These are phyloP conservation scores for Drosophila colorata DNA, from an alignment of 2,888 invertebrate species.

Conservation along the genomic window DNA sequence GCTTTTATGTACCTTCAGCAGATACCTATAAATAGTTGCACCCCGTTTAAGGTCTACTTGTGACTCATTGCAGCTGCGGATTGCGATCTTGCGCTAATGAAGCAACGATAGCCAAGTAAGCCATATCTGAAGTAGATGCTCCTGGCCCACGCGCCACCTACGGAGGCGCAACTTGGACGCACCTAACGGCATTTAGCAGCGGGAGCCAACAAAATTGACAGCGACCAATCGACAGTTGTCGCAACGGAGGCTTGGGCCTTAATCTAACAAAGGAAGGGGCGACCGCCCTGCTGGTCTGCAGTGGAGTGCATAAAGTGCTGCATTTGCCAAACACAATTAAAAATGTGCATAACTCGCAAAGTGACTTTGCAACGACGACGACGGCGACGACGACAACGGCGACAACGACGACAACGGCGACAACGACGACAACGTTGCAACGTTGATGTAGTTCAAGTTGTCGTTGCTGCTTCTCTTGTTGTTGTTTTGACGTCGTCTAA, in stretches of 20 bases:
- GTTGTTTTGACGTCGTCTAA: conserved; percentile 49
- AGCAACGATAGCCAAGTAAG: conserved; percentile 20
- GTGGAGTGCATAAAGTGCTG: conserved; percentile 55
- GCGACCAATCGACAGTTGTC: conserved; percentile 37
- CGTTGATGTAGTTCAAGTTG: conserved; percentile 66
- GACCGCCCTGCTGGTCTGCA: conserved; percentile 29
- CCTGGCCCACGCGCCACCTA: conserved; percentile 33
- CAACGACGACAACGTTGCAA: conserved; percentile 21
- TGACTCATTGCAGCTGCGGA: conserved; percentile 37
- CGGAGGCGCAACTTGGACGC: conserved; percentile 40
- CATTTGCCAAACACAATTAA: conserved; percentile 76
- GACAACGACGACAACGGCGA: conserved; percentile 15
- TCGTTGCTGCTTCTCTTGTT: conserved; percentile 26
- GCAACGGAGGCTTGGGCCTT: neutral
- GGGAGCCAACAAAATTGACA: conserved; percentile 30
- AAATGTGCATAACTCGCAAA: conserved; percentile 71
- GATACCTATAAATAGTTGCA: conserved; percentile 9
- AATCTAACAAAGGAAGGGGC: neutral
- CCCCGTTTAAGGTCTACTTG: conserved; percentile 8
- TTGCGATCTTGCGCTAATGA: conserved; percentile 38
- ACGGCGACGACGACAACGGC: conserved; percentile 11
- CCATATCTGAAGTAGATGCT: conserved; percentile 4
- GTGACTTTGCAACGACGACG: conserved; percentile 30
- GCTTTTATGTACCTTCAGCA: neutral
- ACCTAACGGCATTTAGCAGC: conserved; percentile 56